Evolutionary conservation across 2,888 invertebrate genomes (phyloP).

Genomic region (Cybosia mesomella): DNA sequence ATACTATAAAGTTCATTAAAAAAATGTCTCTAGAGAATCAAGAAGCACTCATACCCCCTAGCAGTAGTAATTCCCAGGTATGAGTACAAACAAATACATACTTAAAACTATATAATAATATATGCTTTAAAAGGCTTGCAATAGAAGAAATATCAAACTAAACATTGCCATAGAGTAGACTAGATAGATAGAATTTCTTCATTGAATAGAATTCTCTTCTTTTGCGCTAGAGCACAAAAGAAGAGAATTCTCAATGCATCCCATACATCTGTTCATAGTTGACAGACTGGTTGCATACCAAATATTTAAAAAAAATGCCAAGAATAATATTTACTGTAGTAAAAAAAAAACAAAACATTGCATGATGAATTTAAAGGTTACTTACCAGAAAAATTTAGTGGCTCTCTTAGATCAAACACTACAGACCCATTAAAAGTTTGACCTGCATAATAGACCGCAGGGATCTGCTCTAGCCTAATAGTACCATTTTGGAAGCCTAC

Average conservation of each 20-base stretch:
- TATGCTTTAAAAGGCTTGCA: too few relatives aligned
- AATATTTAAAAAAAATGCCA: background rate
- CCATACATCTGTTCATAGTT: background rate
- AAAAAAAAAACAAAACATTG: background rate
- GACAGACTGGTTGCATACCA: background rate
- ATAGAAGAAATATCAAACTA: background rate
- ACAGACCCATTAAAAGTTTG: slow-evolving; percentile 66
- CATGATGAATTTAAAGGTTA: slow-evolving; percentile 6
- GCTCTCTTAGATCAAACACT: slow-evolving; percentile 58
- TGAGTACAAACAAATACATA: background rate
- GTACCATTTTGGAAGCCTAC: slow-evolving; percentile 18
- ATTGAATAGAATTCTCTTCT: too few relatives aligned
- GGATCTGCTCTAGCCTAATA: slow-evolving; percentile 61
- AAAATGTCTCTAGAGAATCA: background rate
- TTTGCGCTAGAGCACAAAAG: too few relatives aligned
- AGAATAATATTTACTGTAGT: too few relatives aligned
- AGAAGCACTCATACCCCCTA: background rate
- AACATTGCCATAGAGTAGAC: too few relatives aligned
- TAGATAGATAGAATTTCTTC: too few relatives aligned
- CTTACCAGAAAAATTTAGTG: slow-evolving; percentile 63
- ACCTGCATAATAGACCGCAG: slow-evolving; percentile 68
- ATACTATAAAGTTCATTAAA: too few relatives aligned
- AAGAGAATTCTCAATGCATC: too few relatives aligned
- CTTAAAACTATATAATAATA: too few relatives aligned
- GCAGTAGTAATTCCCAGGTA: background rate